Base-by-base conservation (phyloP, 2,888 invertebrate species). In the Lasioglossum calceatum region DNA sequence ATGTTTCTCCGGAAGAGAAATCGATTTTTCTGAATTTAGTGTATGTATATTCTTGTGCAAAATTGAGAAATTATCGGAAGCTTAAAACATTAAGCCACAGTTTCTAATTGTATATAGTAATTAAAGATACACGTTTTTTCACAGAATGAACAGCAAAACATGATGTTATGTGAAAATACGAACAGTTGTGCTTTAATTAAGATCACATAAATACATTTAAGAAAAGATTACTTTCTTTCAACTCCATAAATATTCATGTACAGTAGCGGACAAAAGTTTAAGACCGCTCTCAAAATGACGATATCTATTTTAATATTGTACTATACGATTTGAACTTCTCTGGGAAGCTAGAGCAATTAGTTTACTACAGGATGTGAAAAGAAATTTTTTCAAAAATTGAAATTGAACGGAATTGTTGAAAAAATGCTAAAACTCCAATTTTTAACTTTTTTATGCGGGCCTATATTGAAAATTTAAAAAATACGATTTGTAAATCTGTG, bases 151-250 rank as follows among this genome's bases (percentile, higher is more conserved):
- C 27, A 36, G 32, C 74, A 74, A 81, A 86, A 42, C 14, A 32
- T 67, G 16, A 76, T 23, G 72, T 64, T n/a, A 10, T 27, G 50
- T 70, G 54, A 72, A 81, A 54, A n/a, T 47, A 79, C 50, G 27
- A 79, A 72, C 16, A 39, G 10, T 36, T 82, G 85, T 85, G 85
- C 82, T 77, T 5, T 50, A 36, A 67, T 74, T 75, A 64, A 87
- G 67, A 85, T 77, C 27, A 78, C 58, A 85, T 44, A 77, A 44
- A 85, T 36, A 87, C 82, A 75, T 71, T 77, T 77, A 85, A 2
- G 50, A 61, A 64, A 61, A 67, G 23, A n/a, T 77, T 64, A 54
- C 36, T 27, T 39, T 67, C 54, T 74, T 39, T n/a, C 23, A 44
- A 23, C 7, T 73, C 67, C 27, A 64, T 73, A 85, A 85, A 71